These are phyloP conservation scores for Hylaeus volcanicus DNA, from an alignment of 1,140 invertebrate genomes.

Conservation along the genomic window DNA sequence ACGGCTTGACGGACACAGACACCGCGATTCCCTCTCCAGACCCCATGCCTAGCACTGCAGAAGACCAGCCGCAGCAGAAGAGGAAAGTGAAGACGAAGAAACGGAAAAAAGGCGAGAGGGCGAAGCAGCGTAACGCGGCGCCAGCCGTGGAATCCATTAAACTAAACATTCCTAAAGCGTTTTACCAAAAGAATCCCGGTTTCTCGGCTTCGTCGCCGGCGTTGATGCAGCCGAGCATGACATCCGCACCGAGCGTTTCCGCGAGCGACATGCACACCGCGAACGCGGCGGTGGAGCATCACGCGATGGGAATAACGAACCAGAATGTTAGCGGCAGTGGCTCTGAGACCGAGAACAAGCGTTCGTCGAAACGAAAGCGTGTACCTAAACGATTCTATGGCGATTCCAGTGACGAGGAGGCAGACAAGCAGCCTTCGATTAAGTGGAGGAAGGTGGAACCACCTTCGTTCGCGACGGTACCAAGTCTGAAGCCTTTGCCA, in stretches of 20 bases:
- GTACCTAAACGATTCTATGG: slow-evolving; percentile 92
- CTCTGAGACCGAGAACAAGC: slow-evolving; percentile 83
- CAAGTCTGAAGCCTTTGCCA: slow-evolving; percentile 23
- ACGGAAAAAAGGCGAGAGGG: slow-evolving; percentile 77
- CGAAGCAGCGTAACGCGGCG: slow-evolving; percentile 56
- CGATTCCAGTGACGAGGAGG: slow-evolving; percentile 91
- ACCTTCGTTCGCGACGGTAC: slow-evolving; percentile 70
- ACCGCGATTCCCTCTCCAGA: slow-evolving; percentile 37
- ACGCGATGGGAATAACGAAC: slow-evolving; percentile 6
- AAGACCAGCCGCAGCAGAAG: slow-evolving; percentile 66
- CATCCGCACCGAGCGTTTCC: slow-evolving; percentile 52
- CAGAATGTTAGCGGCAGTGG: slow-evolving; percentile 63
- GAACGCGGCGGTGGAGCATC: slow-evolving; percentile 9
- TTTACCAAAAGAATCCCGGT: slow-evolving; percentile 69
- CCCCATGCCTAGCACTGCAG: neutral
- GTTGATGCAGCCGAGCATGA: slow-evolving; percentile 46
- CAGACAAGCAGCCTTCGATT: slow-evolving; percentile 83
- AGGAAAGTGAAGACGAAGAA: slow-evolving; percentile 83
- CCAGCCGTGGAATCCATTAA: slow-evolving; percentile 73
- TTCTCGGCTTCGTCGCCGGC: slow-evolving; percentile 49
- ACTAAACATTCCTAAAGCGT: slow-evolving; percentile 78
- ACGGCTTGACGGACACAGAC: slow-evolving; percentile 80
- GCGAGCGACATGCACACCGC: slow-evolving; percentile 33
- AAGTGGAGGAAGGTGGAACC: slow-evolving; percentile 85
- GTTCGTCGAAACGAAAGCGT: slow-evolving; percentile 87